Base-by-base conservation (phyloP, 1,140 invertebrate species). In the Papilio dardanus region DNA sequence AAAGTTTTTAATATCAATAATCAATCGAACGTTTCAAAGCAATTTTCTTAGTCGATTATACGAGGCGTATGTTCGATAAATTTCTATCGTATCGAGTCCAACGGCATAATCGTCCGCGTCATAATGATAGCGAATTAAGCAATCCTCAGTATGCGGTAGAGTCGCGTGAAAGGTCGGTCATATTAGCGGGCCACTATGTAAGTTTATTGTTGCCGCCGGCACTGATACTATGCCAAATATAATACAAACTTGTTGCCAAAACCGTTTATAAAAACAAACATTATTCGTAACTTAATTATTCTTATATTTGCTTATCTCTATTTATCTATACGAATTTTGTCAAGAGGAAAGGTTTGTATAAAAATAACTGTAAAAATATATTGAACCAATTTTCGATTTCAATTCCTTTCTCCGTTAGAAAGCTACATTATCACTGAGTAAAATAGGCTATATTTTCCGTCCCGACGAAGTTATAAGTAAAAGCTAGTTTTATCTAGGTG, bases 101-200 rank as follows among this genome's bases (percentile, higher is more conserved):
- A 78, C 77, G 74, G 62, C 66, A 83, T 81, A 81, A 79, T 71
- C 66, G 40, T 58, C 69, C 68, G 71, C 77, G 81, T 81, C 81
- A 81, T 83, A 83, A 83, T 81, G 79, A 79, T 80, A 58, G 76
- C 62, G 69, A 75, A 78, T 81, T 81, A 78, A 75, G 76, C 74
- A 83, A 78, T 74, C 74, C 12, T 21, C 75, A 69, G 33, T 69
- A 69, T 40, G 31, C 67, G 67, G 35, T 77, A 69, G 75, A 68
- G 40, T 68, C 74, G 74, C 77, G 74, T 77, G 77, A 81, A 78
- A 77, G 76, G 74, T 46, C 62, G 71, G 46, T 37, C 28, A 46
- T 54, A 66, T 69, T 69, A 69, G 67, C 67, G 67, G 35, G 67
- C 33, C 31, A 69, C 67, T 37, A 24, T 69, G 67, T 40, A 37